phyloP scores from a whole-genome alignment of 1,140 invertebrate species.

The Caerostris extrusa region DNA sequence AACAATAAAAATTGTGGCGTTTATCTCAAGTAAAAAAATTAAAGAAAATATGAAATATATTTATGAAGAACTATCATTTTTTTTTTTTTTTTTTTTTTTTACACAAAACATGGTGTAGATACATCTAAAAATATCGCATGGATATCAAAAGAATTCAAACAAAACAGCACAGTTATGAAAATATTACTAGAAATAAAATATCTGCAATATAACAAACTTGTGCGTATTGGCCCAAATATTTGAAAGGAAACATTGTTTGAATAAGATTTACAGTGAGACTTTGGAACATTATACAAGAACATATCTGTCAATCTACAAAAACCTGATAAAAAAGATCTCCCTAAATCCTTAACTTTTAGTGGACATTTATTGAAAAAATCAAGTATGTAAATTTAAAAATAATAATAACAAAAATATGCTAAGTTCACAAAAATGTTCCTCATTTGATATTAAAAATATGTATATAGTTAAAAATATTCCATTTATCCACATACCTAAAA shows the following conservation, averaged over 20 bases:
- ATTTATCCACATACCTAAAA: too few relatives aligned
- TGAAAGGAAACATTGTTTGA: not conserved
- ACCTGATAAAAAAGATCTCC: not conserved
- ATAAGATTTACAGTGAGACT: not conserved
- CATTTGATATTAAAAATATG: too few relatives aligned
- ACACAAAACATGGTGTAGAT: constrained; percentile 64
- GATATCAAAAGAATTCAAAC: constrained; percentile 58
- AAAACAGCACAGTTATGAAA: constrained; percentile 40
- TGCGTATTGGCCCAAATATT: constrained; percentile 37
- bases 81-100: not conserved
- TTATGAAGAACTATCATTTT: constrained; percentile 21
- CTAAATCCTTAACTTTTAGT: not conserved
- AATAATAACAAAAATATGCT: too few relatives aligned
- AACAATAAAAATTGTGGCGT: constrained; percentile 57
- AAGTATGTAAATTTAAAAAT: not conserved
- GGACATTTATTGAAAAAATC: not conserved
- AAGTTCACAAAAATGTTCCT: too few relatives aligned
- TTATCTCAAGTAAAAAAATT: constrained; percentile 52
- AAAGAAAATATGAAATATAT: constrained; percentile 49
- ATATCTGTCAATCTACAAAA: constrained; percentile 40
- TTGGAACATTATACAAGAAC: not conserved
- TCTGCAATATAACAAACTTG: constrained; percentile 56
- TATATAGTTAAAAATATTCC: too few relatives aligned
- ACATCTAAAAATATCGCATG: constrained; percentile 65
- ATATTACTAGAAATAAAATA: constrained; percentile 64